Evolutionary conservation across 1,140 invertebrate species (phyloP).

Genomic region (Trigoniulus corallinus): DNA sequence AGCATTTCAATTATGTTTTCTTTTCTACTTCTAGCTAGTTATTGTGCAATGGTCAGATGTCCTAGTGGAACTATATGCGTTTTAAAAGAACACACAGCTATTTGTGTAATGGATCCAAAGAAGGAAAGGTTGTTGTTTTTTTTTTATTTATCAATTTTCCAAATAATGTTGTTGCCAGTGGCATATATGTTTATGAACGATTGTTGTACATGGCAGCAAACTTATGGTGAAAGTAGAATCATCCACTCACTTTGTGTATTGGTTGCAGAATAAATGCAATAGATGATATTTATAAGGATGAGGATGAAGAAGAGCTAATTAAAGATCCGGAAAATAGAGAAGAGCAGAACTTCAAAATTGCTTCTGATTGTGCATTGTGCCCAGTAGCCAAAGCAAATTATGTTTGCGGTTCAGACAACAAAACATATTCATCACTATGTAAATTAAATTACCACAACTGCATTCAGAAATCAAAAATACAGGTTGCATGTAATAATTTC

Average conservation of each 20-base stretch:
- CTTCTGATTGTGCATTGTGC: constrained; percentile 53
- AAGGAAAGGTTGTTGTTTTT: not conserved
- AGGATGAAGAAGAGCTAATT: not conserved
- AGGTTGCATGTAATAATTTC: no score
- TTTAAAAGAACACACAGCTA: not conserved
- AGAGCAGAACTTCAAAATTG: not conserved
- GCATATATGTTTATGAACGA: no score
- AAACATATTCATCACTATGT: constrained; percentile 79
- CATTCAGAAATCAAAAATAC: no score
- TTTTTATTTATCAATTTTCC: not conserved
- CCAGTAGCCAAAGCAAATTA: constrained; percentile 59
- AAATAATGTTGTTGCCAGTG: no score
- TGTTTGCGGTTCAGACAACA: constrained; percentile 75
- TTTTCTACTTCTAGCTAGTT: not conserved
- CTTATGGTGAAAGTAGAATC: no score
- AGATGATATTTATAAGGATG: not conserved
- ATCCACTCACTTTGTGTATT: no score
- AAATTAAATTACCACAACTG: constrained; percentile 82
- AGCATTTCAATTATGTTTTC: no score
- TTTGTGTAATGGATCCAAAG: not conserved
- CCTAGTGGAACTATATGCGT: not conserved
- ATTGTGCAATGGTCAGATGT: not conserved
- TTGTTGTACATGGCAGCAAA: no score
- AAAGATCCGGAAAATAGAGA: not conserved
- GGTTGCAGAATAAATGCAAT: not conserved